These are phyloP conservation scores for Callimorpha dominula DNA, from an alignment of 2,888 invertebrate species.

Conservation along the genomic window DNA sequence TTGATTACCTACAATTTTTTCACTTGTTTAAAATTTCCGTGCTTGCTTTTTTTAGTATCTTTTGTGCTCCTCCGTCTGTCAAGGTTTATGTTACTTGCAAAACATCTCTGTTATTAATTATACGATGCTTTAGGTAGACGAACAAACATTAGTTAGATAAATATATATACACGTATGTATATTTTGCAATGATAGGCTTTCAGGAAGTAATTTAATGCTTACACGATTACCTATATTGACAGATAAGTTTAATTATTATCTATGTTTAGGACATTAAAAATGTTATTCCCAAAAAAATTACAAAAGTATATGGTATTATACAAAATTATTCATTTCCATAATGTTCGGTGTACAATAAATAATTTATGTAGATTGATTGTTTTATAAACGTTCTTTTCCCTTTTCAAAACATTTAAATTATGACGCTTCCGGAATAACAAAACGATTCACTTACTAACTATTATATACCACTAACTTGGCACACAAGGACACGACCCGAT, in stretches of 20 bases:
- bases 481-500: neutral
- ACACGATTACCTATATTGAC: neutral
- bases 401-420: neutral
- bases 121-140: neutral
- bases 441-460: neutral
- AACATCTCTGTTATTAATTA: neutral
- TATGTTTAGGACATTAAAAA: neutral
- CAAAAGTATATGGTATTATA: neutral
- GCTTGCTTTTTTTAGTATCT: neutral
- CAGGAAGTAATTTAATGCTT: neutral
- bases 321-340: neutral
- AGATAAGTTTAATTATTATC: neutral
- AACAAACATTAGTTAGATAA: neutral
- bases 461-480: neutral
- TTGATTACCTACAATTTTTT: neutral
- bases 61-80: neutral
- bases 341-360: neutral
- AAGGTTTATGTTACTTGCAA: neutral
- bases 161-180: neutral
- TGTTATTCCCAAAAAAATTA: neutral
- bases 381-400: slow-evolving; percentile 3
- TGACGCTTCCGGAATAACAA: neutral
- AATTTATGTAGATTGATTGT: neutral
- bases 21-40: neutral
- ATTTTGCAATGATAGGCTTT: neutral